Evolutionary conservation across 2,888 invertebrate genomes (phyloP).

Genomic region (Ceratothoa steindachneri): DNA sequence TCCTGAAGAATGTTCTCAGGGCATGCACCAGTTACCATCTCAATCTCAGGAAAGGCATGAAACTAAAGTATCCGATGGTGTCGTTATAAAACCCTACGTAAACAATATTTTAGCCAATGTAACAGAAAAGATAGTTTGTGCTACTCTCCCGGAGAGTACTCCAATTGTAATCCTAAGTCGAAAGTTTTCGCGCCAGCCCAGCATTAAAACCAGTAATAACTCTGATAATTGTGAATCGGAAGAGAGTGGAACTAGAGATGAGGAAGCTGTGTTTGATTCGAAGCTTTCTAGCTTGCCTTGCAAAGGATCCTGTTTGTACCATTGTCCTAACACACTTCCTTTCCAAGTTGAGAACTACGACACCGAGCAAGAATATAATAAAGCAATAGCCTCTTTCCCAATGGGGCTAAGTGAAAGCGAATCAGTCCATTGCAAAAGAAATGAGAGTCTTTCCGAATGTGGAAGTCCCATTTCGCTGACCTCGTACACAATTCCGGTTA

Average conservation of each 20-base stretch:
- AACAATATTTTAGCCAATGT: constrained; percentile 60
- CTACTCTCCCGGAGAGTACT: constrained; percentile 51
- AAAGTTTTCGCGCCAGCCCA: neutral
- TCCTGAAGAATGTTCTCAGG: too few species aligned
- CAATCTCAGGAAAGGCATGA: neutral
- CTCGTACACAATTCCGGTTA: neutral
- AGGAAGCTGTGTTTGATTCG: neutral
- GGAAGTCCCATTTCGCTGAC: neutral
- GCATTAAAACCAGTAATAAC: neutral
- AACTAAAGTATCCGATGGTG: constrained; percentile 19
- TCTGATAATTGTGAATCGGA: neutral
- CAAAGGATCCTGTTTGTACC: neutral
- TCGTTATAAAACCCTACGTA: constrained; percentile 51
- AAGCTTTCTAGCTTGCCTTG: neutral
- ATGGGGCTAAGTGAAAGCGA: neutral
- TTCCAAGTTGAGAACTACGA: neutral
- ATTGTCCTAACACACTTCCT: neutral
- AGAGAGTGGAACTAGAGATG: neutral
- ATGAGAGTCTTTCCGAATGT: neutral
- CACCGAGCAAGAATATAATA: neutral
- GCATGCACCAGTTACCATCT: neutral
- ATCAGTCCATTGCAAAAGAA: neutral
- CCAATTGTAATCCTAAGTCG: neutral
- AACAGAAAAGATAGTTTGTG: constrained; percentile 59
- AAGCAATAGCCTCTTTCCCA: neutral